These are phyloP conservation scores for Leptonema lineaticorne DNA, from an alignment of 1,140 invertebrate species.

Conservation along the genomic window DNA sequence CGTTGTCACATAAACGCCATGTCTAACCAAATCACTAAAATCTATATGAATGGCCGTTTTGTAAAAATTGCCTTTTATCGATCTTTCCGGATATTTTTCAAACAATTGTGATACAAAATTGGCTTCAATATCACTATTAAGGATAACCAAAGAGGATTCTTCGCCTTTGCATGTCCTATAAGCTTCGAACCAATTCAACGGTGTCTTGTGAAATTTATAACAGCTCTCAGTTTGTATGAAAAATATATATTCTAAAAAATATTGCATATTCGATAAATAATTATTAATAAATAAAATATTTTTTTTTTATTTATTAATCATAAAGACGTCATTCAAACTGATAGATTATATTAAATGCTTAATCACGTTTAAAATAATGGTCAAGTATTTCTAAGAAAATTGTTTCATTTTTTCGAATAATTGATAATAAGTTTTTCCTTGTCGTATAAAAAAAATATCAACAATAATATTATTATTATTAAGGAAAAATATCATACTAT, in stretches of 20 bases:
- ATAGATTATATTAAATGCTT: no score
- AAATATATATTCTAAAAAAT: constrained; percentile 25
- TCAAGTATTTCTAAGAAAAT: no score
- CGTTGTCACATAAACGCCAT: constrained; percentile 42
- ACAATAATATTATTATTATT: no score
- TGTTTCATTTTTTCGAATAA: no score
- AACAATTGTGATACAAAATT: constrained; percentile 25
- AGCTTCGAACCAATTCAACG: constrained; percentile 42
- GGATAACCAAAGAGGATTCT: constrained; percentile 42
- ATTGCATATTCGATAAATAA: background rate
- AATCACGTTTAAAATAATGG: no score
- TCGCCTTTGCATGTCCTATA: constrained; percentile 43
- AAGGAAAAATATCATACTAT: no score
- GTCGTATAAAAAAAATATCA: no score
- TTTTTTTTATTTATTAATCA: no score
- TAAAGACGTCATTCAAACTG: no score
- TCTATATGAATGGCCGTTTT: constrained; percentile 43
- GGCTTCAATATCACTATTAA: constrained; percentile 39
- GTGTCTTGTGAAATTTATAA: constrained; percentile 44
- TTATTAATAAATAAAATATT: no score
- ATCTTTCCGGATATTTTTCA: constrained; percentile 29
- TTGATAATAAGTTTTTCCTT: no score
- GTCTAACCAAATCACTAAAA: constrained; percentile 42
- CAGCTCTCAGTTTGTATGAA: constrained; percentile 22
- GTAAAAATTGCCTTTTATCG: constrained; percentile 37